These are phyloP conservation scores for Monochamus saltuarius DNA, from an alignment of 1,140 invertebrate genomes.

Conservation along the genomic window DNA sequence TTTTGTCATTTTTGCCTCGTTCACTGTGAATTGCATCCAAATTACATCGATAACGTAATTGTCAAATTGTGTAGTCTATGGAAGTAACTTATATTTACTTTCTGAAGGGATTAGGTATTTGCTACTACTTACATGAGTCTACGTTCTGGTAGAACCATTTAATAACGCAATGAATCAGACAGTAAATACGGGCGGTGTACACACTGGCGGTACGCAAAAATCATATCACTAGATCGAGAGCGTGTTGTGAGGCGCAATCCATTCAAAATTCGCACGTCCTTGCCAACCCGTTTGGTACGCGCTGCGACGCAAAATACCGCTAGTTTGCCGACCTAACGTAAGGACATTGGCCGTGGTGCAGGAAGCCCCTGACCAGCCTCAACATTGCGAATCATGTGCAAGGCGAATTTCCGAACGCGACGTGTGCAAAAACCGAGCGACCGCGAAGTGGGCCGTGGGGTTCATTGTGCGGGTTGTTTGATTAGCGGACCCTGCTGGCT, in stretches of 20 bases:
- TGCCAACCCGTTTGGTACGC: slow-evolving; percentile 25
- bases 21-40: no score
- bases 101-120: no score
- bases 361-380: slow-evolving; percentile 46
- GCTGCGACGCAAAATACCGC: slow-evolving; percentile 41
- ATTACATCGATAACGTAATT: no score
- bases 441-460: slow-evolving; percentile 14
- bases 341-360: slow-evolving; percentile 46
- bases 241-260: background rate
- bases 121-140: no score
- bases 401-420: slow-evolving; percentile 30
- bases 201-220: no score
- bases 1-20: no score
- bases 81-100: no score
- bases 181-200: no score
- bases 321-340: slow-evolving; percentile 45
- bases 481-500: background rate
- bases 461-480: slow-evolving; percentile 11
- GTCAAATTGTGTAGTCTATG: no score
- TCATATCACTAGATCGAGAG: no score
- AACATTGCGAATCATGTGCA: slow-evolving; percentile 45
- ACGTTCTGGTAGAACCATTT: no score
- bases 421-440: slow-evolving; percentile 30
- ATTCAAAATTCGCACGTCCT: slow-evolving; percentile 3
- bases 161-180: no score